Percentiles rank a stretch among this genome's conserved stretches.
Conservation (phyloP, 2,797 vertebrate species). For the Arnoldichthys spilopterus region DNA sequence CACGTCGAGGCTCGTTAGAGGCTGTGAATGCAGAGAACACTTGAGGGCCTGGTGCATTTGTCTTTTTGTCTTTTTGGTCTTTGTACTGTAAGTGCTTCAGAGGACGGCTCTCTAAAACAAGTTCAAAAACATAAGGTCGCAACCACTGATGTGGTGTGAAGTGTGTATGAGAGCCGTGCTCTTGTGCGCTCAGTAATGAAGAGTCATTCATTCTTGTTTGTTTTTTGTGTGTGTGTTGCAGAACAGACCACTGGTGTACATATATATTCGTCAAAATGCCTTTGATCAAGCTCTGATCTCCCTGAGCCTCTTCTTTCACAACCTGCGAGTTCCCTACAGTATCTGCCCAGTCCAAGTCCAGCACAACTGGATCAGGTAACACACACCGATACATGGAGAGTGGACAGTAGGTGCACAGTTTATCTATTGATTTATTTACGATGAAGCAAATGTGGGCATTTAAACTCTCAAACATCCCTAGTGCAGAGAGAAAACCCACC, state of each 20-base stretch:
- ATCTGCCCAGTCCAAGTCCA: conserved; percentile 67
- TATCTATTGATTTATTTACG: neutral
- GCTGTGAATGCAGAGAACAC: neutral
- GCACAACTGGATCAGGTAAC: conserved; percentile 80
- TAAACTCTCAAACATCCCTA: neutral
- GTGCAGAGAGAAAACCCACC: neutral
- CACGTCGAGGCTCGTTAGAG: neutral
- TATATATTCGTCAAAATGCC: conserved; percentile 80
- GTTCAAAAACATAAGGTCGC: neutral
- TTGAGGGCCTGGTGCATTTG: neutral
- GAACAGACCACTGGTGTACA: conserved; percentile 79
- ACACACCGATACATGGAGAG: conserved; percentile 15
- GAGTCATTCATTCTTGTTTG: conserved; percentile 27
- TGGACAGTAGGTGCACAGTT: neutral
- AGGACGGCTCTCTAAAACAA: neutral
- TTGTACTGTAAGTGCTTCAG: neutral
- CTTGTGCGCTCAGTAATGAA: neutral
- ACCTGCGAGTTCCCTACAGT: conserved; percentile 84
- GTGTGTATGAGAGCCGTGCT: conserved; percentile 9
- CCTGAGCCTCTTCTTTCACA: conserved; percentile 84
- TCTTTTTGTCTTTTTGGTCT: neutral
- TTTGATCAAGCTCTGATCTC: conserved; percentile 83
- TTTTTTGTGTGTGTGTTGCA: conserved; percentile 64
- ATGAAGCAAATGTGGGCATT: neutral
- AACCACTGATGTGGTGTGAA: conserved; percentile 19